Conservation (phyloP, 2,888 invertebrate genomes). For the Panzeria rudis region DNA sequence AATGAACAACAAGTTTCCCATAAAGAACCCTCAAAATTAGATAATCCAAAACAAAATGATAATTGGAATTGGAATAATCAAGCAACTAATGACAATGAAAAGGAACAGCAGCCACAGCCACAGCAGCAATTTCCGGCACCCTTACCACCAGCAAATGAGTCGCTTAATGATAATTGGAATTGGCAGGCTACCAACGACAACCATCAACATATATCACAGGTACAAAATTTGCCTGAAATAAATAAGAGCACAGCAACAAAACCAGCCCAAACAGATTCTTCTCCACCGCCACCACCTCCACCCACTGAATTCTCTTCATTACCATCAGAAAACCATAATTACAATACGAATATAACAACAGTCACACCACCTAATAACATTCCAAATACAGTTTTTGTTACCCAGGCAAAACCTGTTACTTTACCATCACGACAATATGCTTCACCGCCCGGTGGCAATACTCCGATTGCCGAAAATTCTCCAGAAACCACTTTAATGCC, state of each 20-base stretch:
- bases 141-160: conserved; percentile 4
- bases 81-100: conserved; percentile 83
- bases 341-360: conserved; percentile 62
- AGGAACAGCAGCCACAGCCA: conserved; percentile 45
- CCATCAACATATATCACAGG: conserved; percentile 40
- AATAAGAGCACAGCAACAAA: conserved; percentile 30
- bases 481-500: conserved; percentile 71
- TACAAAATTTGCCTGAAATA: conserved; percentile 33
- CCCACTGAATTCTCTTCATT: conserved; percentile 64
- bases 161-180: conserved; percentile 48
- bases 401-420: conserved; percentile 78
- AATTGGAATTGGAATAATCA: conserved; percentile 86
- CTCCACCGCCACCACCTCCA: conserved; percentile 59
- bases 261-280: conserved; percentile 13
- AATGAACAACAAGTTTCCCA: conserved; percentile 77
- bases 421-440: conserved; percentile 78
- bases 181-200: conserved; percentile 56
- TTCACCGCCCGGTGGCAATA: conserved; percentile 74
- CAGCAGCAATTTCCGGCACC: conserved; percentile 19
- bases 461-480: conserved; percentile 65
- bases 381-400: conserved; percentile 78
- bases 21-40: not conserved
- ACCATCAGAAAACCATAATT: conserved; percentile 71
- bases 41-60: conserved; percentile 75
- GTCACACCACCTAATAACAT: conserved; percentile 69